Percentiles rank a stretch among this genome's conserved stretches.
Conservation (phyloP, 1,140 invertebrate genomes). For the Teleogryllus occipitalis region DNA sequence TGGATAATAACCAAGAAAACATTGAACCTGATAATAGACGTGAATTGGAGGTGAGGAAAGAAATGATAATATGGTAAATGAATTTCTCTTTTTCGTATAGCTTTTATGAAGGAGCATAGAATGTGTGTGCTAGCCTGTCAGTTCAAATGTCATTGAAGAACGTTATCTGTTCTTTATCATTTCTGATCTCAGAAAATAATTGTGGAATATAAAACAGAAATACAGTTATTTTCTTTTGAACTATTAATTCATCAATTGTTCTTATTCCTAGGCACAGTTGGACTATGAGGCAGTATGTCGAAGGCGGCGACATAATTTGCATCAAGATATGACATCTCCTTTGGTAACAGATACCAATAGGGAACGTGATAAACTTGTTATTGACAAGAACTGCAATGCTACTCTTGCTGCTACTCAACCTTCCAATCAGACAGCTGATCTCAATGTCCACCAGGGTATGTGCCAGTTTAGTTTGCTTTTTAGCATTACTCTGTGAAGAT, state of each 20-base stretch:
- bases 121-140: too few species aligned
- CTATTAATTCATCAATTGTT: background rate
- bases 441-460: constrained; percentile 18
- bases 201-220: too few species aligned
- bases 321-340: constrained; percentile 34
- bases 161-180: too few species aligned
- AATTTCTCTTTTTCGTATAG: too few species aligned
- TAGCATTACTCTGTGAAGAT: too few species aligned
- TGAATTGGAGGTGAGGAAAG: constrained; percentile 37
- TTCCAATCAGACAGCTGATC: constrained; percentile 23
- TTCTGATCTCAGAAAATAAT: too few species aligned
- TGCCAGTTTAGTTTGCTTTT: background rate
- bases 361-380: constrained; percentile 34
- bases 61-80: background rate
- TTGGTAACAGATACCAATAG: constrained; percentile 26
- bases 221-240: too few species aligned
- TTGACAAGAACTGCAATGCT: constrained; percentile 67
- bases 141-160: too few species aligned
- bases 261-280: constrained; percentile 32
- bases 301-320: constrained; percentile 32
- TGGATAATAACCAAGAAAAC: constrained; percentile 63
- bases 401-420: constrained; percentile 36
- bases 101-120: too few species aligned
- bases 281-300: constrained; percentile 37
- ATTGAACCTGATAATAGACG: constrained; percentile 57